Evolutionary conservation across 2,888 invertebrate species (phyloP).

Genomic region (Lamellibrachia satsuma): DNA sequence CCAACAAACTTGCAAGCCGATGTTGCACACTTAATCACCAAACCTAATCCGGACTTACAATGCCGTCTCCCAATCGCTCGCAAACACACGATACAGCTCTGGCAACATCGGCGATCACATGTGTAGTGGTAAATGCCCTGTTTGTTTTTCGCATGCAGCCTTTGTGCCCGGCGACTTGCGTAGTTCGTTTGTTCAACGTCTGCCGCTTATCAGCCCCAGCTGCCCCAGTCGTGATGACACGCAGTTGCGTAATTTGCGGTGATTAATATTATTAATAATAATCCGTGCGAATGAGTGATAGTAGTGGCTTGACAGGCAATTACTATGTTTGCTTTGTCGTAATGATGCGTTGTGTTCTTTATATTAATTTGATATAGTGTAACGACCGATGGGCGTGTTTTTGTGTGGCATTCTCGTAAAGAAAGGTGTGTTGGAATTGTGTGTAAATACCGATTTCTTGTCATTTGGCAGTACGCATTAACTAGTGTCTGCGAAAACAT

Average conservation of each 20-base stretch:
- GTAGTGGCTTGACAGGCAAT: not conserved
- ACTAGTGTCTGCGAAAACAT: not conserved
- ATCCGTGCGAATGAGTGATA: not conserved
- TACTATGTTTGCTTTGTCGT: not conserved
- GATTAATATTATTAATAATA: not conserved
- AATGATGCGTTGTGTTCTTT: not conserved
- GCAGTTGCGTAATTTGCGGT: not conserved
- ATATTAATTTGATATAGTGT: not conserved
- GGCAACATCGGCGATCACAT: not conserved
- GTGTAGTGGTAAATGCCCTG: not conserved
- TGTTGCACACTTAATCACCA: not conserved
- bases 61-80: not conserved
- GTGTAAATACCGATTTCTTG: not conserved
- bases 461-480: too few species aligned
- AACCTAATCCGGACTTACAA: not conserved
- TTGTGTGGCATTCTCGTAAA: not conserved
- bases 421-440: not conserved
- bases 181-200: not conserved
- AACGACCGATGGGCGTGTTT: not conserved
- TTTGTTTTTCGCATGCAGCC: not conserved
- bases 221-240: not conserved
- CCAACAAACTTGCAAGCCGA: not conserved
- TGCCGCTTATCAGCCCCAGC: not conserved
- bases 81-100: not conserved
- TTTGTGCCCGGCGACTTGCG: not conserved